Conservation (phyloP, 2,113 vertebrate species). For the Pteruthius melanotis region DNA sequence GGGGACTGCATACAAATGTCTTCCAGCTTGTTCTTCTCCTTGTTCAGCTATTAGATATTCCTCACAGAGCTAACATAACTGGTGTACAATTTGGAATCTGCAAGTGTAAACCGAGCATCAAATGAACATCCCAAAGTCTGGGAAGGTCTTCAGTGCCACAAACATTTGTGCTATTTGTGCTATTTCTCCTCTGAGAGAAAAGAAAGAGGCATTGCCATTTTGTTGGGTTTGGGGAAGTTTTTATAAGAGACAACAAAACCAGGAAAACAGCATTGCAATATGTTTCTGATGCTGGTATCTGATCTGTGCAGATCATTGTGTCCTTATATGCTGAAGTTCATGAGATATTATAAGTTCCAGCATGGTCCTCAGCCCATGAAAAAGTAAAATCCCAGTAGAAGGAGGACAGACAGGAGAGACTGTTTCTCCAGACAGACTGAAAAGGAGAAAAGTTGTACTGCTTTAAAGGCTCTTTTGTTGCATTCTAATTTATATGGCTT, state of each 20-base stretch:
- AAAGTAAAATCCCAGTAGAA: background rate
- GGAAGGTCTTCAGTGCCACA: background rate
- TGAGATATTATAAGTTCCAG: background rate
- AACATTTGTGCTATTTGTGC: no score
- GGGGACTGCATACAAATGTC: background rate
- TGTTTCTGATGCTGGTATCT: background rate
- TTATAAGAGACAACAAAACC: background rate
- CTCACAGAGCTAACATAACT: background rate
- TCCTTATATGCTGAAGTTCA: background rate
- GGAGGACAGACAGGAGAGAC: background rate
- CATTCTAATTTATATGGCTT: background rate
- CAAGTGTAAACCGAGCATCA: background rate
- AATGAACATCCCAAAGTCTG: background rate
- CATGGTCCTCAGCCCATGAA: no score
- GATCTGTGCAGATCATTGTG: background rate
- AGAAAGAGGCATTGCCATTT: background rate
- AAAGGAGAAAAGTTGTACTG: background rate
- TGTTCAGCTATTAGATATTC: background rate
- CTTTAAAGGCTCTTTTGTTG: background rate
- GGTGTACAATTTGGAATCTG: background rate
- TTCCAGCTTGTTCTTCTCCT: background rate
- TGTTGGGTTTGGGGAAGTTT: accelerated
- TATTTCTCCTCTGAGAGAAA: background rate
- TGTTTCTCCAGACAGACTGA: background rate
- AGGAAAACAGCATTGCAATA: background rate